These are phyloP conservation scores for Cnemophilus loriae DNA, from an alignment of 2,113 vertebrate species.

Conservation along the genomic window DNA sequence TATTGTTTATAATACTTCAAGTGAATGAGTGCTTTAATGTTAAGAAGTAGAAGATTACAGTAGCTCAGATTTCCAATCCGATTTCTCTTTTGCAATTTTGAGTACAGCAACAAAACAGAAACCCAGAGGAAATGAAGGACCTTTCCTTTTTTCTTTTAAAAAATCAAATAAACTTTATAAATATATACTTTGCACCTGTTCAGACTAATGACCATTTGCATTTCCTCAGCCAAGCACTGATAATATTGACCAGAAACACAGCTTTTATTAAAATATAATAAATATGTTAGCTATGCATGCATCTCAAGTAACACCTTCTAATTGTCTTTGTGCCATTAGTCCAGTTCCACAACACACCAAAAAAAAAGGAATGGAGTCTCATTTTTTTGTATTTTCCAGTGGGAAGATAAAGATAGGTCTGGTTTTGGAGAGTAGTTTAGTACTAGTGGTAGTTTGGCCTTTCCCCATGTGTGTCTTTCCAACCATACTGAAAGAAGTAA, in stretches of 20 bases:
- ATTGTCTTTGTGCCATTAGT: neutral
- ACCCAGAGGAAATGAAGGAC: neutral
- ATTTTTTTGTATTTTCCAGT: neutral
- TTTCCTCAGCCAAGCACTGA: neutral
- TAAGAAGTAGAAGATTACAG: neutral
- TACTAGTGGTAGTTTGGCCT: neutral
- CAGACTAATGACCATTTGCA: neutral
- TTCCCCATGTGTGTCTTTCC: neutral
- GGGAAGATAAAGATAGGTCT: neutral
- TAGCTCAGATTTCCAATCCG: neutral
- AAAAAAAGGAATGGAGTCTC: neutral
- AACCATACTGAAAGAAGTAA: neutral
- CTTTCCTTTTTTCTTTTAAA: neutral
- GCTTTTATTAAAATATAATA: neutral
- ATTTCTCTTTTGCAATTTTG: neutral
- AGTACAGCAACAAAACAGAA: neutral
- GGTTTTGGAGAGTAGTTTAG: neutral
- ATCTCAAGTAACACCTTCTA: neutral
- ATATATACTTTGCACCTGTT: neutral
- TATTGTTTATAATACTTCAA: constrained; percentile 2
- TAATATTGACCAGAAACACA: neutral
- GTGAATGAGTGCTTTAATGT: neutral
- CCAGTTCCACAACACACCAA: neutral
- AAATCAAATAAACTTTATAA: neutral
- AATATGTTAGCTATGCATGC: neutral